A percentile compares a stretch with the other conserved stretches of the same genome.
Evolutionary conservation across 2,113 vertebrate species (phyloP).

Genomic region (Fregata magnificens): DNA sequence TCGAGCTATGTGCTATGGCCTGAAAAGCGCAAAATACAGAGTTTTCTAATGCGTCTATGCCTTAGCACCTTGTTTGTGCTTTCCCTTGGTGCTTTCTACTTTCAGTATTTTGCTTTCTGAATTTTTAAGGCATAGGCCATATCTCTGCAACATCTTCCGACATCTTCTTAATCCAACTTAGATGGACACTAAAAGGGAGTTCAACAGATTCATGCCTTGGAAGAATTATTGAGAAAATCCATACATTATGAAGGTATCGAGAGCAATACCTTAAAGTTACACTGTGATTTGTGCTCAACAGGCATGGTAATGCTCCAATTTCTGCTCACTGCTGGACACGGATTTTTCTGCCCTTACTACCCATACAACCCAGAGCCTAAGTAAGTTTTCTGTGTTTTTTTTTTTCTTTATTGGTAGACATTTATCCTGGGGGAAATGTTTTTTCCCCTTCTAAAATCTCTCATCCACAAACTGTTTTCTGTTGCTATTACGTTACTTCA

Average conservation of each 20-base stretch:
- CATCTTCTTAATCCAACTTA: background rate
- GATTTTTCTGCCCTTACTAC: background rate
- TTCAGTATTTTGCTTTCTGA: background rate
- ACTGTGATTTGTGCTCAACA: background rate
- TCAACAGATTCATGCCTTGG: background rate
- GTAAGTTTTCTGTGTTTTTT: slow-evolving; percentile 3
- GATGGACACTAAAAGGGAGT: background rate
- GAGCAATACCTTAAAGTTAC: background rate
- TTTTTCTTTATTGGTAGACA: background rate
- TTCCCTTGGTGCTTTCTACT: background rate
- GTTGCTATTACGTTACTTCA: background rate
- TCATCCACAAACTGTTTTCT: slow-evolving; percentile 2
- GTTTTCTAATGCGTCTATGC: background rate
- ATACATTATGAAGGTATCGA: background rate
- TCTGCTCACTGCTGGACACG: background rate
- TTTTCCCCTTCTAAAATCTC: background rate
- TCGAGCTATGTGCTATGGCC: accelerated
- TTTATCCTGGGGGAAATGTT: background rate
- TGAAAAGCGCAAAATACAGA: background rate
- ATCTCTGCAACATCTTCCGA: background rate
- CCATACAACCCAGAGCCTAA: background rate
- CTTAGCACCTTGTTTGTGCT: background rate
- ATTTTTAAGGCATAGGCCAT: background rate
- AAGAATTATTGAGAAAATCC: background rate
- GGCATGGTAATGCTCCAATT: background rate